These are phyloP conservation scores for Umimayanthus kanabou DNA, from an alignment of 92 coral and sea anemone genomes.

Conservation along the genomic window DNA sequence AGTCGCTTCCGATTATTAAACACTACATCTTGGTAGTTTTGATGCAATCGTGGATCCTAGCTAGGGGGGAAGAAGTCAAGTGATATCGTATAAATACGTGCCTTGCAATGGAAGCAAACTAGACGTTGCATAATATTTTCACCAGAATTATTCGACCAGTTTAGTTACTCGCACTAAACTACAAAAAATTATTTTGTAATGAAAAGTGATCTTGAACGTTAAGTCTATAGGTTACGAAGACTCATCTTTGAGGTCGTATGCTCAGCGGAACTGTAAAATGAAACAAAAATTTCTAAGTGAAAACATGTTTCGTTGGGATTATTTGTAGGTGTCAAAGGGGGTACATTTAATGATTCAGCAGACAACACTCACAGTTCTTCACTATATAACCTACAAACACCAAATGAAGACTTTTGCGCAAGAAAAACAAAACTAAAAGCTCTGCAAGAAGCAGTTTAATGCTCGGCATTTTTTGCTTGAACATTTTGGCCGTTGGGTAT, in stretches of 20 bases:
- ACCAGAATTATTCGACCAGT: no score
- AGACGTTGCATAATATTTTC: neutral
- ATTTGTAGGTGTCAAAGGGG: neutral
- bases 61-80: slow-evolving; percentile 19
- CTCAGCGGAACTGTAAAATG: neutral
- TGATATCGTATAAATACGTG: neutral
- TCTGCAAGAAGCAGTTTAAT: neutral
- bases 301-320: slow-evolving; percentile 8
- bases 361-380: slow-evolving; percentile 9
- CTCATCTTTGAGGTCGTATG: neutral
- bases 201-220: neutral
- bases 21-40: neutral
- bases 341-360: neutral
- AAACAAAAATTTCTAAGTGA: no score
- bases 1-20: neutral
- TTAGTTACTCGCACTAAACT: neutral
- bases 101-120: neutral
- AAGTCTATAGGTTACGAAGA: neutral
- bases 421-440: neutral
- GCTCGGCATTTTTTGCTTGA: neutral
- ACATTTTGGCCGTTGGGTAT: slow-evolving; percentile 37
- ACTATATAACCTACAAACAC: neutral
- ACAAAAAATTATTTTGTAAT: neutral
- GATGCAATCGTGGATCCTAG: neutral
- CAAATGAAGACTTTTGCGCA: slow-evolving; percentile 7